Conservation (phyloP, 2,797 vertebrate genomes). For the Acestrorhynchus altus region DNA sequence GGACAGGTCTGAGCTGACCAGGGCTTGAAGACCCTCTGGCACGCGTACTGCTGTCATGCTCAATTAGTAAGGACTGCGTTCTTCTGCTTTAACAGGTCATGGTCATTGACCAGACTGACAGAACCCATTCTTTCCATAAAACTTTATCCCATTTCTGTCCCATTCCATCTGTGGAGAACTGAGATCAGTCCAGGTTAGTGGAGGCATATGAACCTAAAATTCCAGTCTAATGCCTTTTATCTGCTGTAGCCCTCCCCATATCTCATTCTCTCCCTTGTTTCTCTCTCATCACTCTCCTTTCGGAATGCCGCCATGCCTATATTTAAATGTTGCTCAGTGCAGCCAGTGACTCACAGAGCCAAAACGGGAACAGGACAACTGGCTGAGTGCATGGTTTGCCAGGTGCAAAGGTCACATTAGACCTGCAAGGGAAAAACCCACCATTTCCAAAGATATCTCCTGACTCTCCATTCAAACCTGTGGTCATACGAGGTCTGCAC, state of each 20-base stretch:
- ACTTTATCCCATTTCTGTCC: conserved; percentile 77
- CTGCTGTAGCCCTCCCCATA: conserved; percentile 45
- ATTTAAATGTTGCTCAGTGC: conserved; percentile 74
- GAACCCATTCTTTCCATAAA: conserved; percentile 65
- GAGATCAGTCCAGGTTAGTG: conserved; percentile 53
- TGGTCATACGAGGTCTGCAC: neutral
- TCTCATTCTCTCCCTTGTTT: conserved; percentile 63
- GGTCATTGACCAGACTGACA: conserved; percentile 47
- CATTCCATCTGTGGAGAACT: conserved; percentile 67
- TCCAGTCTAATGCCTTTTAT: conserved; percentile 46
- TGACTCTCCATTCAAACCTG: conserved; percentile 15
- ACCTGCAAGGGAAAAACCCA: conserved; percentile 55
- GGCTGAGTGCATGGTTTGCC: conserved; percentile 74
- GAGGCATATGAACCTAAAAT: conserved; percentile 47
- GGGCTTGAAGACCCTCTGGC: neutral
- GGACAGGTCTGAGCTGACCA: conserved; percentile 27
- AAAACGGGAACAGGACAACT: conserved; percentile 76
- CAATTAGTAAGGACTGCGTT: neutral
- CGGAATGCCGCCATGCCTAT: conserved; percentile 78
- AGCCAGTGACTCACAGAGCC: conserved; percentile 76
- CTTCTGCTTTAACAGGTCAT: conserved; percentile 51
- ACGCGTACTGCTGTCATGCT: neutral
- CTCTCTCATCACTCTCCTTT: conserved; percentile 63
- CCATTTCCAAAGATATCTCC: conserved; percentile 49
- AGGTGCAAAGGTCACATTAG: conserved; percentile 74